phyloP scores from a whole-genome alignment of 2,888 invertebrate genomes.

The Idaea dimidiata region DNA sequence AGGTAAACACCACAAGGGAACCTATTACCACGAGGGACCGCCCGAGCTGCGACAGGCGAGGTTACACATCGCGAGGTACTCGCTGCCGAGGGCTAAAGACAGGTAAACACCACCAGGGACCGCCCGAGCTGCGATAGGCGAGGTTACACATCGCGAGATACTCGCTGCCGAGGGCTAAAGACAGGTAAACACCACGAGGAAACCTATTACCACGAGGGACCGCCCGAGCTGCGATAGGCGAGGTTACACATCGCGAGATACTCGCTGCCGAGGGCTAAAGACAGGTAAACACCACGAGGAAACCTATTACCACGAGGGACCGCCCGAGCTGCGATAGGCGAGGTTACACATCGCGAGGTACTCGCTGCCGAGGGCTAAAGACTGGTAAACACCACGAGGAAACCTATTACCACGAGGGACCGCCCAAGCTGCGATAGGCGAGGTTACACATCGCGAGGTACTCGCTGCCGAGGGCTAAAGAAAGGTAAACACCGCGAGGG shows the following conservation, averaged over 20 bases:
- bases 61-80: conserved; percentile 91
- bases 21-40: conserved; percentile 99
- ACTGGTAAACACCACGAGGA: conserved; percentile 87
- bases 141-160: conserved; percentile 92
- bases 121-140: conserved; percentile 89
- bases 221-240: conserved; percentile 89
- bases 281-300: conserved; percentile 90
- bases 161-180: conserved; percentile 81
- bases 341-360: conserved; percentile 92
- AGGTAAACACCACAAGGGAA: conserved; percentile 92
- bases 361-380: conserved; percentile 82
- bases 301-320: conserved; percentile 99
- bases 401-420: conserved; percentile 99
- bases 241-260: conserved; percentile 92
- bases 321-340: conserved; percentile 89
- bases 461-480: conserved; percentile 82
- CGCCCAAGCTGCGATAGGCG: conserved; percentile 89
- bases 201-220: conserved; percentile 99
- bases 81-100: conserved; percentile 79
- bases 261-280: conserved; percentile 81
- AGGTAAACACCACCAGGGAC: conserved; percentile 91
- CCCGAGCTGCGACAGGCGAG: conserved; percentile 90
- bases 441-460: conserved; percentile 92
- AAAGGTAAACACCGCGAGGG: conserved; percentile 39
- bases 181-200: conserved; percentile 90